Conservation (phyloP, 2,888 invertebrate species). For the Desoria tigrina region DNA sequence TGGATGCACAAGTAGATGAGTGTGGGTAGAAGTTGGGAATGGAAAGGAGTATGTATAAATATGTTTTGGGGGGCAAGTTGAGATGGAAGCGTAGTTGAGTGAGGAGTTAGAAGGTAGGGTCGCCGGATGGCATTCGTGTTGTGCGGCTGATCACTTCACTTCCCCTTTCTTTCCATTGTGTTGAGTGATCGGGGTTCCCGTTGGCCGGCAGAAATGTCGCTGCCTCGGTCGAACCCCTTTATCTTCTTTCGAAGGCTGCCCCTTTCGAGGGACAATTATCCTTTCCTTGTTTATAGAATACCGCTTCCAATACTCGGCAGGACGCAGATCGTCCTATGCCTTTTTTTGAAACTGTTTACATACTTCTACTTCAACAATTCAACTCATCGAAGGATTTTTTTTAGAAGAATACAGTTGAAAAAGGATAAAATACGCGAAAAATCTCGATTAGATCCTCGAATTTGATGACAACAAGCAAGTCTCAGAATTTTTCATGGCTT, state of each 20-base stretch:
- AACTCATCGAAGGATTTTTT: no score
- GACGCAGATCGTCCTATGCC: constrained; percentile 27
- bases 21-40: neutral
- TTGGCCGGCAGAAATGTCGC: constrained; percentile 39
- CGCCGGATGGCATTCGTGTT: constrained; percentile 5
- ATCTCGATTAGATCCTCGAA: no score
- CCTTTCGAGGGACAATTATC: constrained; percentile 39
- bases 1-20: no score
- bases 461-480: no score
- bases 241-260: constrained; percentile 28
- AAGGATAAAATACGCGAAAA: no score
- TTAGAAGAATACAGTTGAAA: no score
- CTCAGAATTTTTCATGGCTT: no score
- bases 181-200: constrained; percentile 35
- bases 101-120: constrained; percentile 11
- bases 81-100: constrained; percentile 7
- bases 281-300: constrained; percentile 24
- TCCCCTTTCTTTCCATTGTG: constrained; percentile 8
- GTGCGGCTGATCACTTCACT: constrained; percentile 9
- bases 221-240: constrained; percentile 37
- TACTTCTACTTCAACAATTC: no score
- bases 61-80: neutral
- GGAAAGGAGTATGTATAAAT: neutral
- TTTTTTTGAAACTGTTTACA: constrained; percentile 27
- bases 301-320: constrained; percentile 35